phyloP scores from a whole-genome alignment of 2,113 vertebrate species.

The Engystomops pustulosus region DNA sequence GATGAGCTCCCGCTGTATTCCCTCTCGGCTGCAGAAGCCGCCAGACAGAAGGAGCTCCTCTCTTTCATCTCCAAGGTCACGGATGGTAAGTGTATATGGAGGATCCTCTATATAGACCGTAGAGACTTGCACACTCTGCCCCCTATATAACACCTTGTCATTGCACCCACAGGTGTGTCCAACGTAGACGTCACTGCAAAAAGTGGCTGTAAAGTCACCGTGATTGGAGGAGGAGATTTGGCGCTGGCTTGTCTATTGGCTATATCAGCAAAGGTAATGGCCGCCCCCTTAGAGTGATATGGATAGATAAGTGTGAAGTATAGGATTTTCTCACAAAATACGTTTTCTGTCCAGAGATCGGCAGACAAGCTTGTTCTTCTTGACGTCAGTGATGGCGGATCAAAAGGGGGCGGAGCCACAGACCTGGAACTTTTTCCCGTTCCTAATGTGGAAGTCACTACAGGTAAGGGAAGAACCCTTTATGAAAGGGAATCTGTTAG shows the following conservation, averaged over 20 bases:
- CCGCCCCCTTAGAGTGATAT: too few relatives aligned
- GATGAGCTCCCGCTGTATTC: constrained; percentile 88
- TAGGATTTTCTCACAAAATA: too few relatives aligned
- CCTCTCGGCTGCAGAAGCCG: constrained; percentile 71
- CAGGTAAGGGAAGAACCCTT: constrained; percentile 75
- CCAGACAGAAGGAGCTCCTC: constrained; percentile 82
- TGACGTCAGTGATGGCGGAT: constrained; percentile 83
- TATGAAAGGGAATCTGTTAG: too few relatives aligned
- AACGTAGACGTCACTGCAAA: constrained; percentile 65
- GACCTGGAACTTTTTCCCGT: constrained; percentile 91
- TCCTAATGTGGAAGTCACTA: constrained; percentile 88
- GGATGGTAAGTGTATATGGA: constrained; percentile 73
- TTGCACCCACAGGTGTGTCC: constrained; percentile 71
- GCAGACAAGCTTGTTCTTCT: constrained; percentile 89
- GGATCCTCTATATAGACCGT: neutral
- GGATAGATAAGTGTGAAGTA: too few relatives aligned
- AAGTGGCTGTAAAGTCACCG: constrained; percentile 79
- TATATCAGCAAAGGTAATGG: constrained; percentile 88
- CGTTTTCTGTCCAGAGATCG: constrained; percentile 71
- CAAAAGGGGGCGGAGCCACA: constrained; percentile 83
- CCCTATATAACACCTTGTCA: constrained; percentile 11
- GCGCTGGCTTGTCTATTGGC: constrained; percentile 88
- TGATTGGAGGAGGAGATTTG: constrained; percentile 91
- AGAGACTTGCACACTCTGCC: neutral
- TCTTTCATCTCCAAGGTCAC: constrained; percentile 83